Conservation (phyloP, 2,113 vertebrate species). For the Perccottus glenii region DNA sequence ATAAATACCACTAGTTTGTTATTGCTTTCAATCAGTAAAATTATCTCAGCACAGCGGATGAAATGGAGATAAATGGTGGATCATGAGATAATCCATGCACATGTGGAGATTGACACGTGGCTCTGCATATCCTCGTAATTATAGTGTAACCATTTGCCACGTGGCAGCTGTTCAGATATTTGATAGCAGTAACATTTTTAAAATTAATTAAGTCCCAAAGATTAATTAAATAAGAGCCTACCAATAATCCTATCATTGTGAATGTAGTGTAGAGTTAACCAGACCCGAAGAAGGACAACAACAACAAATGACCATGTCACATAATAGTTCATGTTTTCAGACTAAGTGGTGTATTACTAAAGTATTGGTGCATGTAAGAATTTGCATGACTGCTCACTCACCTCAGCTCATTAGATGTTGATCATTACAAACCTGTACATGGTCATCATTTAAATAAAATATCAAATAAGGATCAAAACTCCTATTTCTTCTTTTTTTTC, state of each 20-base stretch:
- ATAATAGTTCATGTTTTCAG: too few relatives aligned
- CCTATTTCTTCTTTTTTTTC: too few relatives aligned
- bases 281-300: too few relatives aligned
- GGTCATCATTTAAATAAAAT: background rate
- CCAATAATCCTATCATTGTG: background rate
- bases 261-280: background rate
- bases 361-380: too few relatives aligned
- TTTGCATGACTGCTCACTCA: too few relatives aligned
- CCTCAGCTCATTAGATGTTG: too few relatives aligned
- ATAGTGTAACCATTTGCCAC: conserved; percentile 21
- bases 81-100: conserved; percentile 46
- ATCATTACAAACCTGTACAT: background rate
- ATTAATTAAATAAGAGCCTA: background rate
- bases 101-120: conserved; percentile 42
- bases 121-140: conserved; percentile 19
- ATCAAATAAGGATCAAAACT: background rate
- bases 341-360: too few relatives aligned
- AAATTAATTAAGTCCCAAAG: conserved; percentile 1
- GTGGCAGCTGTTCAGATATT: conserved; percentile 13
- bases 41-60: conserved; percentile 39
- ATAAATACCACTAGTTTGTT: conserved; percentile 43
- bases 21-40: conserved; percentile 31
- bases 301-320: too few relatives aligned
- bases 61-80: conserved; percentile 51
- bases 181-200: background rate